phyloP scores from a whole-genome alignment of 2,797 vertebrate genomes.

The Megalops cyprinoides region DNA sequence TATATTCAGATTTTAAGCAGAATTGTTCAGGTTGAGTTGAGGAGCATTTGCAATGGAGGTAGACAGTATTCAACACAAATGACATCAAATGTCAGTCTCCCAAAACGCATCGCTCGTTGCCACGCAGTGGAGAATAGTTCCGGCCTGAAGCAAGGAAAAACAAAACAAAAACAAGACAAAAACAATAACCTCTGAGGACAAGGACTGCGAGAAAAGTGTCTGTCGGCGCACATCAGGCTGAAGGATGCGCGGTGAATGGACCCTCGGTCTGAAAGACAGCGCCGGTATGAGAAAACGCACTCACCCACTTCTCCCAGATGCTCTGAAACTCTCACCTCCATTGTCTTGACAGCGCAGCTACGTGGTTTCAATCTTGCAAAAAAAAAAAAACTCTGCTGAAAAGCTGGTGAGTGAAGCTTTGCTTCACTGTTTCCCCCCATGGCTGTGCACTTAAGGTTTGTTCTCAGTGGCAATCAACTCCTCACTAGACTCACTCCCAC shows the following conservation, averaged over 20 bases:
- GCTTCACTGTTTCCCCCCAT: background rate
- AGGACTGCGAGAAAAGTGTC: background rate
- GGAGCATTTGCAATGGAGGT: background rate
- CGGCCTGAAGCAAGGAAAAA: background rate
- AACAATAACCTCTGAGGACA: slow-evolving; percentile 6
- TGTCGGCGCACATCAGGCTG: slow-evolving; percentile 10
- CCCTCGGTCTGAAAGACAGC: background rate
- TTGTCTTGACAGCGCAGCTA: background rate
- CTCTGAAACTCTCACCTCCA: background rate
- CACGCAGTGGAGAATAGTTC: background rate
- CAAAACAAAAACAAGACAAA: background rate
- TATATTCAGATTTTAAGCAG: background rate
- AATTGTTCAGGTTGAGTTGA: background rate
- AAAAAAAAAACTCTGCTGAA: background rate
- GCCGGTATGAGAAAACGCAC: slow-evolving; percentile 3
- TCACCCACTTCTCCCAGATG: background rate
- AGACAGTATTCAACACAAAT: background rate
- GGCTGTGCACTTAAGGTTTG: background rate
- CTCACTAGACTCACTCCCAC: background rate
- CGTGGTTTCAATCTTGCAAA: background rate
- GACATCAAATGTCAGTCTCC: background rate
- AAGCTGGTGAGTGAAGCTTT: background rate
- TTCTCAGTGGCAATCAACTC: background rate
- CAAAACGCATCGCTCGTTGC: background rate
- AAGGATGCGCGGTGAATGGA: background rate